Conservation (phyloP, 2,888 invertebrate species). For the Acholoe squamosa region DNA sequence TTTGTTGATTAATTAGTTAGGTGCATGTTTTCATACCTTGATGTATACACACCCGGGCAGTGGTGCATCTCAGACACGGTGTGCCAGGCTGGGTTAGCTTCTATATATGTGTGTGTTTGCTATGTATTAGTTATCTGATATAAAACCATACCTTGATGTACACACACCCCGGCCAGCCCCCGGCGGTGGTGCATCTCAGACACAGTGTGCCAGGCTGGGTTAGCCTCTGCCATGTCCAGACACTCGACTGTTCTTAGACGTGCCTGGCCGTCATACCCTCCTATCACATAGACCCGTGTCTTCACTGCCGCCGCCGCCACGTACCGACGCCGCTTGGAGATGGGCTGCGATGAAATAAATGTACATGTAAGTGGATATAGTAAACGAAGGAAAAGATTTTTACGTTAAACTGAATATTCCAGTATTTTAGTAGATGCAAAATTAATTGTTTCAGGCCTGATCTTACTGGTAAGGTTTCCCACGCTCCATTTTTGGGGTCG, state of each 20-base stretch:
- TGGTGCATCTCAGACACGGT: constrained; percentile 72
- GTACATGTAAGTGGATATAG: too few species aligned
- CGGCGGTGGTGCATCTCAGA: constrained; percentile 80
- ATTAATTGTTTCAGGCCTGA: neutral
- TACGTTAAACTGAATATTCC: too few species aligned
- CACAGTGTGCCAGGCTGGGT: constrained; percentile 79
- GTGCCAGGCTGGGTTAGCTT: constrained; percentile 78
- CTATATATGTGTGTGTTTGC: too few species aligned
- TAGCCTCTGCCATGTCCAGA: constrained; percentile 78
- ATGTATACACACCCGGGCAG: too few species aligned
- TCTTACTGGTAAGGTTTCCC: constrained; percentile 78
- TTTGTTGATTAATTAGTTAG: too few species aligned
- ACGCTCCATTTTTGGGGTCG: constrained; percentile 79
- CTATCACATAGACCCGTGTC: constrained; percentile 80
- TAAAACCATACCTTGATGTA: constrained; percentile 76
- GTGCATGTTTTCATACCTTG: too few species aligned
- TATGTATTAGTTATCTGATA: too few species aligned
- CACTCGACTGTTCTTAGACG: constrained; percentile 80
- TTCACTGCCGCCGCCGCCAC: constrained; percentile 81
- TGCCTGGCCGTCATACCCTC: constrained; percentile 81
- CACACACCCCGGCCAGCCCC: constrained; percentile 81
- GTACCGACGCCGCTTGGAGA: constrained; percentile 79
- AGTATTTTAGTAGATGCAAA: too few species aligned
- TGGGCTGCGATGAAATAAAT: constrained; percentile 70
- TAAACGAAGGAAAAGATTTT: too few species aligned